A percentile compares a stretch with the other conserved stretches of the same genome.
Conservation (phyloP, 37 sponge, comb jelly and placozoan genomes). For the Ephydatia muelleri region DNA sequence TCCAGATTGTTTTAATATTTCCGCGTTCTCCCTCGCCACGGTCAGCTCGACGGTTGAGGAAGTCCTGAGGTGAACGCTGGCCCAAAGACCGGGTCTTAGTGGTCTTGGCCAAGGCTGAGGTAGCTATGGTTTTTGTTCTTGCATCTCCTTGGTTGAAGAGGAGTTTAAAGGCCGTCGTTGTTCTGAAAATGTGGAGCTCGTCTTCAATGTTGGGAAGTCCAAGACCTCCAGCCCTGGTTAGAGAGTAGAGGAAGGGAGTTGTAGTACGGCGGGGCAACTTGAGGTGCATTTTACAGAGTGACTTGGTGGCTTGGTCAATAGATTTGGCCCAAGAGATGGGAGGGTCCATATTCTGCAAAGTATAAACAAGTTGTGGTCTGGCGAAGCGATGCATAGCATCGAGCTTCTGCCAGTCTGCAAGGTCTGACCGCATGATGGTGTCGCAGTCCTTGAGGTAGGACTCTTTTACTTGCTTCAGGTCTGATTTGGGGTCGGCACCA, state of each 20-base stretch:
- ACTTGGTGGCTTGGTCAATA: constrained; percentile 1
- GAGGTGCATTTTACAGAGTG: constrained; percentile 4
- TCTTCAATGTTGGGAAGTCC: constrained; percentile 37
- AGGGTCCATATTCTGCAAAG: constrained; percentile 1
- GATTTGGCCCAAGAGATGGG: constrained; percentile 10
- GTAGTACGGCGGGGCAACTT: constrained; percentile 12
- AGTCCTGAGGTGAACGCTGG: not conserved
- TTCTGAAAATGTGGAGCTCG: not conserved
- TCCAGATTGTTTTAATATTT: not conserved
- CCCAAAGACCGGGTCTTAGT: not conserved
- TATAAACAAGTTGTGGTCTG: constrained; percentile 8
- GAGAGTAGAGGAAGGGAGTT: constrained; percentile 28
- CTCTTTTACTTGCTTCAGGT: not conserved
- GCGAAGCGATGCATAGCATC: constrained; percentile 48
- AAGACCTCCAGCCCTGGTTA: constrained; percentile 13
- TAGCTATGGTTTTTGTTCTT: not conserved
- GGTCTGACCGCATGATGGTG: not conserved
- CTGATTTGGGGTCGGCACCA: not conserved
- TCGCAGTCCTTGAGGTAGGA: not conserved
- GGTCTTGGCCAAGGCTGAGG: not conserved
- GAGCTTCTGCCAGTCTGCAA: constrained; percentile 64
- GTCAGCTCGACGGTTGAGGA: not conserved
- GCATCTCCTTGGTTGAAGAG: not conserved
- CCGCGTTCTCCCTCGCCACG: not conserved
- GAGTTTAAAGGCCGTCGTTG: not conserved